phyloP scores from a whole-genome alignment of 2,888 invertebrate genomes.

The Maniola hyperantus region DNA sequence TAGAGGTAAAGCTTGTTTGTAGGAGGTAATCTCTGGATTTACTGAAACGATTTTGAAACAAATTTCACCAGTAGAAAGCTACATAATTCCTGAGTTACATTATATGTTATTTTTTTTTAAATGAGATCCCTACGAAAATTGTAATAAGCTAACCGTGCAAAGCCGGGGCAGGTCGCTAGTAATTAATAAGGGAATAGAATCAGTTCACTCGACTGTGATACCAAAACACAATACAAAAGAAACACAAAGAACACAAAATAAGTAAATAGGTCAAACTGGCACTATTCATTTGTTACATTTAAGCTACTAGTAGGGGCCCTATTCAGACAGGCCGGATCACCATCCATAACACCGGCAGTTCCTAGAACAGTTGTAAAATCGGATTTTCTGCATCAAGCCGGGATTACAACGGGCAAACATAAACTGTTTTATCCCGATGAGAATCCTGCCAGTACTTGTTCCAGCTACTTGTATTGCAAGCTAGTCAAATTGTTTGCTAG shows the following conservation, averaged over 20 bases:
- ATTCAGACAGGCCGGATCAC: constrained; percentile 22
- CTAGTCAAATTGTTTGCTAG: constrained; percentile 6
- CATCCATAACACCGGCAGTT: constrained; percentile 20
- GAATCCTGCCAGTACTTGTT: constrained; percentile 9
- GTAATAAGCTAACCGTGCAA: too few relatives aligned
- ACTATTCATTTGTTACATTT: constrained; percentile 12
- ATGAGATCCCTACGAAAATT: too few relatives aligned
- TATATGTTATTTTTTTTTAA: too few relatives aligned
- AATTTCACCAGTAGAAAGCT: too few relatives aligned
- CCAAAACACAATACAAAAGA: neutral
- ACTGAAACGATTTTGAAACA: too few relatives aligned
- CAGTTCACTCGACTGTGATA: neutral
- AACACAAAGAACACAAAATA: neutral
- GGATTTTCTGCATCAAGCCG: constrained; percentile 20
- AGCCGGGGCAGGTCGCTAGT: neutral
- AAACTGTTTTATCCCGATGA: constrained; percentile 20
- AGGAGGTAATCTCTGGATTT: too few relatives aligned
- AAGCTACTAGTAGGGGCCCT: constrained; percentile 12
- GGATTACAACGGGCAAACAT: constrained; percentile 22
- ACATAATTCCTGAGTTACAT: too few relatives aligned
- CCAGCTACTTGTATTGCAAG: neutral
- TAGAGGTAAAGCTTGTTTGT: too few relatives aligned
- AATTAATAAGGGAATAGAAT: neutral
- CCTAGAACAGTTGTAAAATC: constrained; percentile 26
- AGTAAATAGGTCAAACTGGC: constrained; percentile 9